phyloP scores from a whole-genome alignment of 1,140 invertebrate species.

The Drosophila rufa region DNA sequence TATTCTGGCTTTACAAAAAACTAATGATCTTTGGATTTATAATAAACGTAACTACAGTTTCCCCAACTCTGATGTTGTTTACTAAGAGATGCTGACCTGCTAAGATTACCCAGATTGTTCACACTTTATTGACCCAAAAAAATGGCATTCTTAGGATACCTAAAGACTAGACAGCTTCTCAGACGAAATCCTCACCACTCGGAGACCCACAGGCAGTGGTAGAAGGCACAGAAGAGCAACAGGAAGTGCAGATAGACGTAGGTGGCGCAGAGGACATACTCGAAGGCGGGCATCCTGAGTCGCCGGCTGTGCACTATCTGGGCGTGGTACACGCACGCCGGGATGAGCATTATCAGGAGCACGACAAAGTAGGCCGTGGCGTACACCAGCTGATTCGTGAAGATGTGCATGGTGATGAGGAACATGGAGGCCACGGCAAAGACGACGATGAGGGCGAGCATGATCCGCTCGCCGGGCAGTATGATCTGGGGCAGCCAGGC shows the following conservation, averaged over 20 bases:
- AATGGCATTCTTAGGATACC: too few relatives aligned
- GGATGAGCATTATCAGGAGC: slow-evolving; percentile 7
- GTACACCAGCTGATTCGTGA: not conserved
- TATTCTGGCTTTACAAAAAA: not conserved
- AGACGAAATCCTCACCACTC: not conserved
- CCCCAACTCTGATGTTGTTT: not conserved
- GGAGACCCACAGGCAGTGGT: slow-evolving; percentile 15
- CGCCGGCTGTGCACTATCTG: slow-evolving; percentile 36
- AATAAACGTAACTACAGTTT: not conserved
- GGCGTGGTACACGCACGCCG: slow-evolving; percentile 17
- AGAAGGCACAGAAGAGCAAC: slow-evolving; percentile 28
- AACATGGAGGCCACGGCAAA: slow-evolving; percentile 1
- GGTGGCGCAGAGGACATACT: slow-evolving; percentile 19
- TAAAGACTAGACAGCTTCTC: not conserved
- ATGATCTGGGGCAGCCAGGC: slow-evolving; percentile 16
- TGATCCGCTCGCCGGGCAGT: slow-evolving; percentile 34
- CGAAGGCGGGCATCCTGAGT: slow-evolving; percentile 10
- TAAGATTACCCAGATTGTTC: too few relatives aligned
- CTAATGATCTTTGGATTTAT: not conserved
- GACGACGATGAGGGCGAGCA: not conserved
- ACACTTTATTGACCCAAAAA: not conserved
- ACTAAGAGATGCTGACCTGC: not conserved
- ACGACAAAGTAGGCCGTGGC: slow-evolving; percentile 5
- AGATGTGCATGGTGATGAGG: slow-evolving; percentile 22
- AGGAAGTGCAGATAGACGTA: slow-evolving; percentile 31